A percentile compares a stretch with the other conserved stretches of the same genome.
Evolutionary conservation across 2,113 vertebrate species (phyloP).

Genomic region (Taurulus bubalis): DNA sequence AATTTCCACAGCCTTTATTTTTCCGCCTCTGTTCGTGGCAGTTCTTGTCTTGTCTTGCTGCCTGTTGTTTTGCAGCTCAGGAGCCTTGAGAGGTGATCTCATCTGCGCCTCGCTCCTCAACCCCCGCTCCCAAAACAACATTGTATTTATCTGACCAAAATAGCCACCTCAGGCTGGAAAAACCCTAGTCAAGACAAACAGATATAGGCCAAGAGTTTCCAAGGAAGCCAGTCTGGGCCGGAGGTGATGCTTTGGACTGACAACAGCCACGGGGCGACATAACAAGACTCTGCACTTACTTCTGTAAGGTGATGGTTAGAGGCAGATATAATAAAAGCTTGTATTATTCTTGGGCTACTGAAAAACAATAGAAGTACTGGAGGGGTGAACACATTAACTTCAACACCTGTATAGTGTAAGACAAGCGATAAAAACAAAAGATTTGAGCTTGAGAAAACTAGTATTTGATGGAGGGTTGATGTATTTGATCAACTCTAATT

Average conservation of each 20-base stretch:
- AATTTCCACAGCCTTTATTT: slow-evolving; percentile 70
- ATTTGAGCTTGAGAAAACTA: neutral
- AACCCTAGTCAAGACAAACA: slow-evolving; percentile 78
- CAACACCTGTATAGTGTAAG: neutral
- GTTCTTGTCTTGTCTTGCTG: slow-evolving; percentile 81
- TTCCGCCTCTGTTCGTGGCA: slow-evolving; percentile 58
- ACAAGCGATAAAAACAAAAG: slow-evolving; percentile 8
- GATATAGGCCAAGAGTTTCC: slow-evolving; percentile 77
- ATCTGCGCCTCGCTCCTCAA: slow-evolving; percentile 67
- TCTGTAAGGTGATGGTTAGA: slow-evolving; percentile 35
- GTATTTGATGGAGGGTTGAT: neutral
- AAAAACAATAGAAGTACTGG: neutral
- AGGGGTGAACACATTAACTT: neutral
- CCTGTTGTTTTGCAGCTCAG: slow-evolving; percentile 75
- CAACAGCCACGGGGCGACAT: slow-evolving; percentile 55
- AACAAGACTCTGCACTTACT: slow-evolving; percentile 49
- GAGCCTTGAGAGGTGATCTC: slow-evolving; percentile 81
- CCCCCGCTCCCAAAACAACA: slow-evolving; percentile 78
- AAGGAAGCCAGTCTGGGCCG: slow-evolving; percentile 73
- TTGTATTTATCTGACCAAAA: slow-evolving; percentile 85
- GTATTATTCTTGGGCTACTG: slow-evolving; percentile 23
- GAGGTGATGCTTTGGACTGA: slow-evolving; percentile 69
- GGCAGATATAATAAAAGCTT: slow-evolving; percentile 31
- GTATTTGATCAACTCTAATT: slow-evolving; percentile 7
- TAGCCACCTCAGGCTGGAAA: slow-evolving; percentile 83